Percentiles rank a stretch among this genome's conserved stretches.
These are phyloP conservation scores for Erpornis zantholeuca DNA, from an alignment of 2,113 vertebrate species.

Conservation along the genomic window DNA sequence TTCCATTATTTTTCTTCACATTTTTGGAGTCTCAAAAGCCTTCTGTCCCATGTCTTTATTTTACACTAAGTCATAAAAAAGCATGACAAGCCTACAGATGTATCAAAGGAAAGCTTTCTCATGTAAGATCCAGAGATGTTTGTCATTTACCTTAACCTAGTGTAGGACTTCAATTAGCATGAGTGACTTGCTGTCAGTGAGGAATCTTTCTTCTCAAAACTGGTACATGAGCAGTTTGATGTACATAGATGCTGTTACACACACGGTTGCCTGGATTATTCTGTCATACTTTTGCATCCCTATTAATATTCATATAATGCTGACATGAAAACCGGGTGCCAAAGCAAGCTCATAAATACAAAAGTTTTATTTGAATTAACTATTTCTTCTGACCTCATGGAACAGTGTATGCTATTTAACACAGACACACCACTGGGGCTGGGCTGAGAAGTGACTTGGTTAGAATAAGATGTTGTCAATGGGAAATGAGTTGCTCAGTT, in stretches of 20 bases:
- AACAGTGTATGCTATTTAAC: not conserved
- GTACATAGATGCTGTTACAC: not conserved
- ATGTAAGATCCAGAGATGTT: not conserved
- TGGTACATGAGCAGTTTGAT: slow-evolving; percentile 22
- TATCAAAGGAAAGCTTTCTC: slow-evolving; percentile 20
- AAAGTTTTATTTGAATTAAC: slow-evolving; percentile 1
- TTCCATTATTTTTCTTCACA: slow-evolving; percentile 57
- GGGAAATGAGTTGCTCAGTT: not conserved
- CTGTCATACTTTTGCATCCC: not conserved
- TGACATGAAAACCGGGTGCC: slow-evolving; percentile 3
- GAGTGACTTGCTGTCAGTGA: slow-evolving; percentile 47
- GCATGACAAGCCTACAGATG: not conserved
- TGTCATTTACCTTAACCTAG: slow-evolving; percentile 43
- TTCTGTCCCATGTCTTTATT: slow-evolving; percentile 11
- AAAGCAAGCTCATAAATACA: not conserved
- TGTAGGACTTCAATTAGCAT: slow-evolving; percentile 22
- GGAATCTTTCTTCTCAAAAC: slow-evolving; percentile 55
- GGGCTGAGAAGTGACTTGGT: not conserved
- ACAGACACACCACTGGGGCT: not conserved
- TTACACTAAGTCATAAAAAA: not conserved
- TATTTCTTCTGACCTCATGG: not conserved
- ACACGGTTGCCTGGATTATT: slow-evolving; percentile 1
- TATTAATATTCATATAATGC: not conserved
- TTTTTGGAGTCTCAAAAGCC: slow-evolving; percentile 38
- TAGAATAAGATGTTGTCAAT: not conserved